Percentiles rank a stretch among this genome's conserved stretches.
Conservation (phyloP, 2,797 vertebrate species). For the Lates japonicus region DNA sequence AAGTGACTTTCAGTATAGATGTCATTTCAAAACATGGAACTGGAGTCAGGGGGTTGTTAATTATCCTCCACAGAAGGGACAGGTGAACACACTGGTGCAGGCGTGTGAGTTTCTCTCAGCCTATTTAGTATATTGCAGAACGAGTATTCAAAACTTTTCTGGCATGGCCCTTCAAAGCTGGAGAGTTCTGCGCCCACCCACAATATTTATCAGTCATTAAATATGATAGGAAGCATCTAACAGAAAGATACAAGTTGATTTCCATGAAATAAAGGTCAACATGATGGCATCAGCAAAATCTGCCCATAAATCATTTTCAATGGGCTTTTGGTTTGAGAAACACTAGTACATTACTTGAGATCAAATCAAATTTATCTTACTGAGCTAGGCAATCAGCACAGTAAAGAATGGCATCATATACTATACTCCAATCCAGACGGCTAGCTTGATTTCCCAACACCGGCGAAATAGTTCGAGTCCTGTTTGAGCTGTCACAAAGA, state of each 20-base stretch:
- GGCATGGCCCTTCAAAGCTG: too few species aligned
- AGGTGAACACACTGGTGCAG: not conserved
- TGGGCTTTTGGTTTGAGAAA: too few species aligned
- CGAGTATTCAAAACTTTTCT: too few species aligned
- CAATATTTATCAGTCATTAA: too few species aligned
- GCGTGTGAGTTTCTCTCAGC: not conserved
- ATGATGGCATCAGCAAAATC: too few species aligned
- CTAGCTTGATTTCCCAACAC: not conserved
- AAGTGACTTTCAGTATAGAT: constrained; percentile 10
- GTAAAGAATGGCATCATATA: constrained; percentile 10
- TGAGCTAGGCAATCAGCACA: not conserved
- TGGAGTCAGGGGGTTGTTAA: not conserved
- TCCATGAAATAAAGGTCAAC: too few species aligned
- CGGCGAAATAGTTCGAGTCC: not conserved
- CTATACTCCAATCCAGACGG: not conserved
- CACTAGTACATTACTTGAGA: not conserved
- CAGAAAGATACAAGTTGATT: too few species aligned
- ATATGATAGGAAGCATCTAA: too few species aligned
- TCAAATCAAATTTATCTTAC: not conserved
- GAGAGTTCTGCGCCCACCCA: too few species aligned
- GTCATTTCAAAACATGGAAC: constrained; percentile 15
- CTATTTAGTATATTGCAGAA: too few species aligned
- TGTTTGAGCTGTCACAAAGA: constrained; percentile 1
- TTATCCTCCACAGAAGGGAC: not conserved
- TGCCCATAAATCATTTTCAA: too few species aligned